Evolutionary conservation across 2,113 vertebrate genomes (phyloP).

Genomic region (Sceloporus tristichus): DNA sequence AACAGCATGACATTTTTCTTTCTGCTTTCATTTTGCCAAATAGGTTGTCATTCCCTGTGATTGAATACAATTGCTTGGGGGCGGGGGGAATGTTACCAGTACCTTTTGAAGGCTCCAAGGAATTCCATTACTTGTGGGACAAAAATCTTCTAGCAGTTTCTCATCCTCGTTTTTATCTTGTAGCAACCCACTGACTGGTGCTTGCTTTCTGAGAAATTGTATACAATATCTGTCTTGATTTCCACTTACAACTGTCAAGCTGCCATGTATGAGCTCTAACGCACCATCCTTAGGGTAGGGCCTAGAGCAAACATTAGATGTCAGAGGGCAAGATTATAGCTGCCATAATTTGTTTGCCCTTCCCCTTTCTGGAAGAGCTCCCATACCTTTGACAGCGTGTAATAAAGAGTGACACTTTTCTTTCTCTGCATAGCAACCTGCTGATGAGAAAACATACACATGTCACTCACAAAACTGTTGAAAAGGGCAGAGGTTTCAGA

Average conservation of each 20-base stretch:
- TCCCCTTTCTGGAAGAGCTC: background rate
- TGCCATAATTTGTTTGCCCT: background rate
- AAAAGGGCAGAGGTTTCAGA: background rate
- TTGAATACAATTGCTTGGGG: background rate
- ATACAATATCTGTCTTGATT: background rate
- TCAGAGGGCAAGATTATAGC: background rate
- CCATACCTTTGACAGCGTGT: background rate
- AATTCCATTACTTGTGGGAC: background rate
- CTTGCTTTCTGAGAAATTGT: background rate
- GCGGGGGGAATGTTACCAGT: no score
- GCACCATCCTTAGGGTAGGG: background rate
- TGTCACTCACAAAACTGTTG: background rate
- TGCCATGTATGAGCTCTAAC: background rate
- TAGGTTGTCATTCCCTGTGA: background rate
- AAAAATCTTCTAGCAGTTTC: background rate
- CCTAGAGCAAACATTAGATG: background rate
- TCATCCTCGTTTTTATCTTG: background rate
- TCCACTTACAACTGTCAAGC: background rate
- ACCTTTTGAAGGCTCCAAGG: no score
- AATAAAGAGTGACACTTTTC: background rate
- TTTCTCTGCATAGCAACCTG: background rate
- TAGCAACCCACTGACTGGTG: background rate
- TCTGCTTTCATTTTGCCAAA: background rate
- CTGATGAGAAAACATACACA: background rate
- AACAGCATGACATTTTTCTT: background rate